These are phyloP conservation scores for Ligdia adustata DNA, from an alignment of 2,888 invertebrate species.

Conservation along the genomic window DNA sequence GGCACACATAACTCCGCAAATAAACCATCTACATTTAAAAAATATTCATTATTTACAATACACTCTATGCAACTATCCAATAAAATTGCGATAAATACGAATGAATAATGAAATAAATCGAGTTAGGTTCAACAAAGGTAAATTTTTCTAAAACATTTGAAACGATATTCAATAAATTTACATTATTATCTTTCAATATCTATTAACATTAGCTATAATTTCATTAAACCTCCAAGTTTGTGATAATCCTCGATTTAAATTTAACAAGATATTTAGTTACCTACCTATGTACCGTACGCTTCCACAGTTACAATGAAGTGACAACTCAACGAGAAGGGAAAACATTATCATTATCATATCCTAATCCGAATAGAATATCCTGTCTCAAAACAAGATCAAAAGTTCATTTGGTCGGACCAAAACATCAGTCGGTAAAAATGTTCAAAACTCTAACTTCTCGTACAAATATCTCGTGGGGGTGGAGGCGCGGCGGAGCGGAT, in stretches of 20 bases:
- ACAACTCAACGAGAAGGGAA: conserved; percentile 70
- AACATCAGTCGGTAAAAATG: conserved; percentile 81
- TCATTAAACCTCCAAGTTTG: conserved; percentile 79
- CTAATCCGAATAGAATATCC: conserved; percentile 75
- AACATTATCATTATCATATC: conserved; percentile 69
- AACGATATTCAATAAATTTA: conserved; percentile 75
- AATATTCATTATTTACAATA: conserved; percentile 73
- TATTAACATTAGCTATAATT: conserved; percentile 82
- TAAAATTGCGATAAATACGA: conserved; percentile 68
- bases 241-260: conserved; percentile 77
- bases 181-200: conserved; percentile 75
- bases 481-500: conserved; percentile 23
- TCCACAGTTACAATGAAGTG: conserved; percentile 64
- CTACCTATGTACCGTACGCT: conserved; percentile 74
- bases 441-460: conserved; percentile 68
- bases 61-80: conserved; percentile 71
- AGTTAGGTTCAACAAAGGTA: conserved; percentile 80
- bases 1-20: conserved; percentile 76
- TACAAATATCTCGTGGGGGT: conserved; percentile 35
- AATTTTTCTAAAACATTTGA: conserved; percentile 83
- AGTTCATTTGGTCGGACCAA: conserved; percentile 84
- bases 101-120: conserved; percentile 70
- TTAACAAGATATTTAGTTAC: conserved; percentile 80
- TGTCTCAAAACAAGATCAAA: conserved; percentile 79
- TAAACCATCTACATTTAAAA: conserved; percentile 67